These are phyloP conservation scores for Contarinia nasturtii DNA, from an alignment of 1,140 invertebrate species.

Conservation along the genomic window DNA sequence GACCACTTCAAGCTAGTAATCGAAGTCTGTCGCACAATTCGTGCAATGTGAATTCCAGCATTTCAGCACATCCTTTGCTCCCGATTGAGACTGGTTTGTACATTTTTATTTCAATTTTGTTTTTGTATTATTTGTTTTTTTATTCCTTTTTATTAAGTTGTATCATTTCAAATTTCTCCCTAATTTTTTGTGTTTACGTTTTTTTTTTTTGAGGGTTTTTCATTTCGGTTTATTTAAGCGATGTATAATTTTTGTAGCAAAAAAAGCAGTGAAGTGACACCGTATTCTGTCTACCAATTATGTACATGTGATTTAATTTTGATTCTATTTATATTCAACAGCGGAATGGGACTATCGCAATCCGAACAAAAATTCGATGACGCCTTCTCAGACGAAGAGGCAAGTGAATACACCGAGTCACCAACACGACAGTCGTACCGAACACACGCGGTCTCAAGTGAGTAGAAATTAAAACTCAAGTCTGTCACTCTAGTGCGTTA, in stretches of 20 bases:
- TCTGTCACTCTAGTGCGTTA: too few relatives aligned
- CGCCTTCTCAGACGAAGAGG: conserved; percentile 27
- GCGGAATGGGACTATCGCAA: conserved; percentile 25
- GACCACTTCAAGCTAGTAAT: conserved; percentile 32
- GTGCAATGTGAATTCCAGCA: conserved; percentile 41
- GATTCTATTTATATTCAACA: conserved; percentile 9
- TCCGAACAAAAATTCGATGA: conserved; percentile 24
- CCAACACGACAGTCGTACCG: conserved; percentile 25
- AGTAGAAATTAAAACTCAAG: conserved; percentile 1
- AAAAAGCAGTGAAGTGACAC: background rate
- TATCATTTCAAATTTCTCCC: conserved; percentile 4
- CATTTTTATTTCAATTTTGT: conserved; percentile 13
- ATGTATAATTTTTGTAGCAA: background rate
- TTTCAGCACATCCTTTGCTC: conserved; percentile 66
- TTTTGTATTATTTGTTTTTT: conserved; percentile 7
- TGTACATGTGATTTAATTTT: conserved; percentile 1
- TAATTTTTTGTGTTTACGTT: conserved; percentile 6
- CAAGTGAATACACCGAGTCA: conserved; percentile 25
- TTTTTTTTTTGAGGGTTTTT: background rate
- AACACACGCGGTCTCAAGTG: conserved; percentile 25
- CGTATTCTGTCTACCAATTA: background rate
- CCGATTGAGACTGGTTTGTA: conserved; percentile 51
- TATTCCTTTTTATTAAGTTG: conserved; percentile 6
- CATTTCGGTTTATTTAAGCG: background rate
- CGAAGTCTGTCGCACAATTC: conserved; percentile 26